Evolutionary conservation across 1,140 invertebrate species (phyloP).

Genomic region (Dreissena polymorpha): DNA sequence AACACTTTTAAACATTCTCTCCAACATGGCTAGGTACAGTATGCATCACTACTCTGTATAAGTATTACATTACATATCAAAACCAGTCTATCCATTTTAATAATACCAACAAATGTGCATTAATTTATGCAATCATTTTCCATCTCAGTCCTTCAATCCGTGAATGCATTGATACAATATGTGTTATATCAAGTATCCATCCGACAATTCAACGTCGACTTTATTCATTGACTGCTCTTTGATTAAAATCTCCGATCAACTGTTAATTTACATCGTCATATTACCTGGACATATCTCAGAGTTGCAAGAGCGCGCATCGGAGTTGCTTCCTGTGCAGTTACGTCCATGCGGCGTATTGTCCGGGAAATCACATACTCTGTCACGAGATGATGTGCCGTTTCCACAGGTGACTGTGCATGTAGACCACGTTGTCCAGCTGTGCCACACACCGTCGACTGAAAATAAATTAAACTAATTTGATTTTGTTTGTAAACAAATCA

Average conservation of each 20-base stretch:
- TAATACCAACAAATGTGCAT: too few species aligned
- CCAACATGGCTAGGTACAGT: too few species aligned
- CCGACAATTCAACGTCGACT: not conserved
- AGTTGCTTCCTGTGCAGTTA: constrained; percentile 19
- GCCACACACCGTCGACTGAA: constrained; percentile 68
- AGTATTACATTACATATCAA: too few species aligned
- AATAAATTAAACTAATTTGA: not conserved
- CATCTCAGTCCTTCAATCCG: too few species aligned
- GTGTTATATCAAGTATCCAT: too few species aligned
- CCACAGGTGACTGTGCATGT: constrained; percentile 64
- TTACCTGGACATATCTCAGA: constrained; percentile 38
- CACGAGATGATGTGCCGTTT: constrained; percentile 54
- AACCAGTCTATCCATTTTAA: too few species aligned
- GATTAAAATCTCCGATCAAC: too few species aligned
- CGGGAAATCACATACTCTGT: constrained; percentile 21
- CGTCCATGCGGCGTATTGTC: constrained; percentile 66
- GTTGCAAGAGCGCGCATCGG: constrained; percentile 6
- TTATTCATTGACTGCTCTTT: not conserved
- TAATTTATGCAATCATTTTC: too few species aligned
- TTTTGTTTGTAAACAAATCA: not conserved
- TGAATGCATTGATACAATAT: too few species aligned
- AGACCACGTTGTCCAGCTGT: constrained; percentile 61
- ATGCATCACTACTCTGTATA: too few species aligned
- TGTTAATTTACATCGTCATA: too few species aligned
- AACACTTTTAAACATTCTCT: too few species aligned